Percentiles rank a stretch among this genome's conserved stretches.
Evolutionary conservation across 2,888 invertebrate genomes (phyloP).

Genomic region (Hemistola chrysoprasaria): DNA sequence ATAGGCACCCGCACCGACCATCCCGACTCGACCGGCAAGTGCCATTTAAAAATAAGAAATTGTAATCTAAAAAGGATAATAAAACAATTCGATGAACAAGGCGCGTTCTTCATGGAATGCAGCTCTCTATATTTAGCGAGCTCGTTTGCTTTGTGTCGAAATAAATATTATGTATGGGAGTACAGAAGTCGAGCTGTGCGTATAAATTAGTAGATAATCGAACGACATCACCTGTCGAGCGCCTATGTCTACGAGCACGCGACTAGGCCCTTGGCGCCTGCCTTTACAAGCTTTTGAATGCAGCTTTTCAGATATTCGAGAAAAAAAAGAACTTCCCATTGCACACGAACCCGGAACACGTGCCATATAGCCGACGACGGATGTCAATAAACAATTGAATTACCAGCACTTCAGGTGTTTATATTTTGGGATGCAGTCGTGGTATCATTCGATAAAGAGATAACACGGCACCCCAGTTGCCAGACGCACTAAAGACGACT

Average conservation of each 20-base stretch:
- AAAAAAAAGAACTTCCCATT: too few species aligned
- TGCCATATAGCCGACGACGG: slow-evolving; percentile 43
- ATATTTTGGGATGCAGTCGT: slow-evolving; percentile 41
- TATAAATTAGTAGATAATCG: slow-evolving; percentile 77
- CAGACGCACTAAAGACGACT: slow-evolving; percentile 67
- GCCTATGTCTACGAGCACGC: slow-evolving; percentile 52
- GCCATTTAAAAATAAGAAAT: slow-evolving; percentile 64
- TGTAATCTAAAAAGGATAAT: slow-evolving; percentile 59
- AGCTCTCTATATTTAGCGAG: slow-evolving; percentile 72
- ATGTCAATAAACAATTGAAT: slow-evolving; percentile 56
- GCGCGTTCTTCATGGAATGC: slow-evolving; percentile 62
- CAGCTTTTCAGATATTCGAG: too few species aligned
- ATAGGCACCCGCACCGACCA: slow-evolving; percentile 44
- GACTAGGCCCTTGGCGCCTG: slow-evolving; percentile 20
- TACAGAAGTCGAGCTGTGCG: slow-evolving; percentile 70
- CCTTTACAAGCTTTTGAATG: slow-evolving; percentile 37
- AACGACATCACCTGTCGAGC: slow-evolving; percentile 64
- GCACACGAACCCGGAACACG: slow-evolving; percentile 50
- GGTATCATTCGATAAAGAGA: slow-evolving; percentile 66
- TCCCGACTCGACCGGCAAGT: slow-evolving; percentile 39
- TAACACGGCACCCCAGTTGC: slow-evolving; percentile 59
- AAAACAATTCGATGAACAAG: slow-evolving; percentile 66
- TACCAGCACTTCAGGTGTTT: slow-evolving; percentile 16
- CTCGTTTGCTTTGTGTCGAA: slow-evolving; percentile 68
- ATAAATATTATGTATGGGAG: slow-evolving; percentile 70